These are phyloP conservation scores for Rhopalosiphum padi DNA, from an alignment of 1,140 invertebrate genomes.

Conservation along the genomic window DNA sequence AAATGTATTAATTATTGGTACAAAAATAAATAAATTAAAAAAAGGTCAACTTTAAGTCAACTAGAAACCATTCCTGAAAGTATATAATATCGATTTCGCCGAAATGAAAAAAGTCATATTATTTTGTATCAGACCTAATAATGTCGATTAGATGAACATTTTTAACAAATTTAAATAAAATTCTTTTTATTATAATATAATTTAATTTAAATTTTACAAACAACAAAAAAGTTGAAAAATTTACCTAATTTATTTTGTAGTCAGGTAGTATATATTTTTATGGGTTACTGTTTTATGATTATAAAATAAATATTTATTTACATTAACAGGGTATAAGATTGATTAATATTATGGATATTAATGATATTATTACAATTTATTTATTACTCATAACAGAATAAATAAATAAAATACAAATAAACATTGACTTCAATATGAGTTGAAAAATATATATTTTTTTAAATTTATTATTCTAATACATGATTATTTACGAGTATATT, in stretches of 20 bases:
- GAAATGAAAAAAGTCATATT: background rate
- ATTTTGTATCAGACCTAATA: background rate
- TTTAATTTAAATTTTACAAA: background rate
- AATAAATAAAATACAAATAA: background rate
- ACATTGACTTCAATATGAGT: background rate
- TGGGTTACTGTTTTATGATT: background rate
- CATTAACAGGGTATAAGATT: background rate
- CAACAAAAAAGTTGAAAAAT: background rate
- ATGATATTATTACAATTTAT: background rate
- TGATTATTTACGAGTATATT: background rate
- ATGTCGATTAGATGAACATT: background rate
- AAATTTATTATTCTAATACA: background rate
- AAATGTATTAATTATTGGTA: background rate
- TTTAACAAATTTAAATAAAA: background rate
- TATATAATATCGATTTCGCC: background rate
- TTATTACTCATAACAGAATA: background rate
- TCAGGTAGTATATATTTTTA: background rate
- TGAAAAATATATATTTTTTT: background rate
- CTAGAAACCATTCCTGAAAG: background rate
- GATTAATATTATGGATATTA: background rate
- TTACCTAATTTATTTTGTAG: background rate
- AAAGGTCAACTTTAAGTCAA: background rate
- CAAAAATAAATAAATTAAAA: background rate
- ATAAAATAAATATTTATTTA: background rate
- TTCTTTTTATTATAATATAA: background rate